Base-by-base conservation (phyloP, 2,113 vertebrate genomes). In the Sander lucioperca region DNA sequence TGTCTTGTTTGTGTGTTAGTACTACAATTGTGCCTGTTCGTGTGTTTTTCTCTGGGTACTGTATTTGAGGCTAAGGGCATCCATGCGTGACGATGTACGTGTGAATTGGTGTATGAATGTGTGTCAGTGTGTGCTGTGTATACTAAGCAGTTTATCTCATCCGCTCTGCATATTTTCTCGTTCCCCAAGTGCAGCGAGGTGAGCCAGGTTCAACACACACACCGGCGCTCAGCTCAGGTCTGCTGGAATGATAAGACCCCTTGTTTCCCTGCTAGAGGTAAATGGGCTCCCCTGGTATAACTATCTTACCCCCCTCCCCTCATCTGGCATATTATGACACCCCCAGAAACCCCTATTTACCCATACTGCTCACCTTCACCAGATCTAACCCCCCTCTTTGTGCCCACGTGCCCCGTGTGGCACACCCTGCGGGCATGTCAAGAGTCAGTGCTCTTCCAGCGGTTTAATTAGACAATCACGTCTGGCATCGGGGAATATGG, bases 401-500 rank as follows among this genome's bases (percentile, higher is more conserved):
- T 86, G 76, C 84, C 79, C 48, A 57, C n/a, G 21, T 80, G 74
- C 66, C 72, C 92, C 21, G 66, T 78, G 79, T 89, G 89, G 86
- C 80, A 89, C 68, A 75, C 67, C 92, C 90, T 50, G 62, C 82
- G 92, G 93, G 84, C 86, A 91, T 83, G 90, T 93, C 90, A 90
- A 36, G 84, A 90, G 67, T 61, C 59, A 87, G 50, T 11, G 77
- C 86, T 85, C 86, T 71, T 79, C 73, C 33, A 57, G 77, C 50
- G 53, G 63, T 84, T 90, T 92, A 93, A 93, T 93, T 85, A 90
- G 92, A 70, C 86, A 90, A 64, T 66, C 72, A 54, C 0, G 72
- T 53, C 83, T 90, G 89, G 86, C 90, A 88, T 87, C 33, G 5
- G 50, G 79, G 84, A 70, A 58, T 45, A 58, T 39, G 25, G 33